Evolutionary conservation across 2,888 invertebrate species (phyloP).

Genomic region (Ryuthela nishihirai): DNA sequence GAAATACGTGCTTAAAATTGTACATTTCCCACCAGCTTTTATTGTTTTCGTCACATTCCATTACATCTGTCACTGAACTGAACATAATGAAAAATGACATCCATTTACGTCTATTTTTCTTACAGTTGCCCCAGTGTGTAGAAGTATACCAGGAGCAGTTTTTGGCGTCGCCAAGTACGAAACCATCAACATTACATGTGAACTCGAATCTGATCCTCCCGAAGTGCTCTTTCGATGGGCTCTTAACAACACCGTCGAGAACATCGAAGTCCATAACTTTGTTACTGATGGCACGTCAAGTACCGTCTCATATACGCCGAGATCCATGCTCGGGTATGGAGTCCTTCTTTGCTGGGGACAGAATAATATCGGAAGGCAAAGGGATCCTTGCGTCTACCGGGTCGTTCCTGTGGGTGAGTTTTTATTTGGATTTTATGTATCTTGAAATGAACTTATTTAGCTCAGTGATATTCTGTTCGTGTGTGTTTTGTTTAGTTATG

Average conservation of each 20-base stretch:
- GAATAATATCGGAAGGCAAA: slow-evolving; percentile 79
- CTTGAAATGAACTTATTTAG: slow-evolving; percentile 22
- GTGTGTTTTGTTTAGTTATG: too few relatives aligned
- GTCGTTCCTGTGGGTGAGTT: slow-evolving; percentile 79
- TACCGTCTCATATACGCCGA: slow-evolving; percentile 79
- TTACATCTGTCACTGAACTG: too few relatives aligned
- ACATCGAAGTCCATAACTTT: slow-evolving; percentile 48
- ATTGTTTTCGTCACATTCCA: too few relatives aligned
- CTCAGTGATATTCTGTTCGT: slow-evolving; percentile 35
- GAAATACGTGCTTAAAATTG: too few relatives aligned
- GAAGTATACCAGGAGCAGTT: slow-evolving; percentile 73
- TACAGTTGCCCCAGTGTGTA: slow-evolving; percentile 87
- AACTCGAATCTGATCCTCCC: slow-evolving; percentile 40
- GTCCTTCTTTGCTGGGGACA: slow-evolving; percentile 77
- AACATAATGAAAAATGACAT: too few relatives aligned
- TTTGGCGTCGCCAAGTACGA: slow-evolving; percentile 89
- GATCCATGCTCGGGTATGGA: slow-evolving; percentile 86
- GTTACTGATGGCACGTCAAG: slow-evolving; percentile 71
- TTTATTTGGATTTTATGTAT: too few relatives aligned
- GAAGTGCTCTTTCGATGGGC: slow-evolving; percentile 41
- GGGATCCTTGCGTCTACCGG: slow-evolving; percentile 82
- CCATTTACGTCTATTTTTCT: too few relatives aligned
- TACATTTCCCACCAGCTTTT: too few relatives aligned
- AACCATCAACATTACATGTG: slow-evolving; percentile 46
- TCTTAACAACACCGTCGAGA: slow-evolving; percentile 32